Evolutionary conservation across 2,888 invertebrate species (phyloP).

Genomic region (Ichneumoninae sp.): DNA sequence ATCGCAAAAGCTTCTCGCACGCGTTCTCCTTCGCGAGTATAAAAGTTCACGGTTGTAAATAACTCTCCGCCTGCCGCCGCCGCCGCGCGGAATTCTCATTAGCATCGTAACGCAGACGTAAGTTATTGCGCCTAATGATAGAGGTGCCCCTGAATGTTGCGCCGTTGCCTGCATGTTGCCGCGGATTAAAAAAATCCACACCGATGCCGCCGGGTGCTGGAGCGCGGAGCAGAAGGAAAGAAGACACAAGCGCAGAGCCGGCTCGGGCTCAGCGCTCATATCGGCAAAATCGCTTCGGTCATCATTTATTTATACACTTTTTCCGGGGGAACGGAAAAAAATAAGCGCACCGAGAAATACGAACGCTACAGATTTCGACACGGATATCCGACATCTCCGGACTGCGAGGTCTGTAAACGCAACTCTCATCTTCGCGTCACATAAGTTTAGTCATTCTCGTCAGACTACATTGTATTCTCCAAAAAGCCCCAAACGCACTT

Average conservation of each 20-base stretch:
- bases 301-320: slow-evolving; percentile 32
- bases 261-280: not conserved
- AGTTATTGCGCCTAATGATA: slow-evolving; percentile 79
- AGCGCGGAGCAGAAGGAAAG: not conserved
- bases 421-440: not conserved
- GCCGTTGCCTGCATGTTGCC: slow-evolving; percentile 51
- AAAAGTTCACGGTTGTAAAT: slow-evolving; percentile 66
- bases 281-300: slow-evolving; percentile 2
- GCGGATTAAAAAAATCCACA: slow-evolving; percentile 18
- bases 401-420: not conserved
- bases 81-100: slow-evolving; percentile 76
- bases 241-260: not conserved
- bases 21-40: slow-evolving; percentile 39
- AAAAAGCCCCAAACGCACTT: not conserved
- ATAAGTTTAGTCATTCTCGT: not conserved
- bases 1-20: slow-evolving; percentile 32
- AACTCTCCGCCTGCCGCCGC: slow-evolving; percentile 53
- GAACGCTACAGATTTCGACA: slow-evolving; percentile 52
- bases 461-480: too few species aligned
- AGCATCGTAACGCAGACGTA: slow-evolving; percentile 77
- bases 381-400: slow-evolving; percentile 22
- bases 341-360: slow-evolving; percentile 26
- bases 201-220: slow-evolving; percentile 35
- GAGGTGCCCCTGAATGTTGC: slow-evolving; percentile 72
- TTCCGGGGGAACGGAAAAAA: slow-evolving; percentile 2